Base-by-base conservation (phyloP, 1,140 invertebrate species). In the Ips nitidus region DNA sequence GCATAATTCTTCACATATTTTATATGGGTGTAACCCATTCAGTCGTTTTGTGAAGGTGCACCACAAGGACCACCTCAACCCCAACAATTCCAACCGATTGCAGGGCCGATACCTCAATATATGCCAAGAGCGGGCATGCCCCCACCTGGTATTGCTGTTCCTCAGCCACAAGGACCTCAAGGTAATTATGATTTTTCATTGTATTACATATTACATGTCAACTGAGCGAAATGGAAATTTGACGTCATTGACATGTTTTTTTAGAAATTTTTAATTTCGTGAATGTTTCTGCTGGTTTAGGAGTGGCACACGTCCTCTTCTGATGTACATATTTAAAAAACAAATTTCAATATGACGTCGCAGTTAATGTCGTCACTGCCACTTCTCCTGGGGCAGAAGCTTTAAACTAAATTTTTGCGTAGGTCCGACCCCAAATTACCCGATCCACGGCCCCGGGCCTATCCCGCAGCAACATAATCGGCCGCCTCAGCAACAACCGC, bases 401-500 rank as follows among this genome's bases (percentile, higher is more conserved):
- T 22, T 22, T 22, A 22, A 22, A 22, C 22, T 22, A 22, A 0
- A 22, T 22, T 22, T 22, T 22, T 22, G 22, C 22, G 22, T 22
- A 22, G 22, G 22, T 22, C 22, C 45, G 4, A 47, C 1, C 45
- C n/a, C 45, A 47, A 47, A 47, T 2, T 50, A 68, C 43, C 22
- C 22, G 56, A 1, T 22, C 65, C 8, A 42, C 41, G n/a, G 66
- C 22, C 41, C 67, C 71, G 41, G 52, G 47, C 57, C 43, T 45
- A 61, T 63, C 55, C 70, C 61, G 36, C 73, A 69, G 6, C 73
- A 71, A 58, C 61, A 66, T 50, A 55, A 40, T 41, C 74, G 70
- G 2, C 73, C 71, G 0, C 59, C 65, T 52, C 66, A 59, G 36
- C 75, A 70, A 70, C 75, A 58, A 52, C 22, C 74, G 55, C 55